Evolutionary conservation across 2,888 invertebrate genomes (phyloP).

Genomic region (Nephrotoma flavescens): DNA sequence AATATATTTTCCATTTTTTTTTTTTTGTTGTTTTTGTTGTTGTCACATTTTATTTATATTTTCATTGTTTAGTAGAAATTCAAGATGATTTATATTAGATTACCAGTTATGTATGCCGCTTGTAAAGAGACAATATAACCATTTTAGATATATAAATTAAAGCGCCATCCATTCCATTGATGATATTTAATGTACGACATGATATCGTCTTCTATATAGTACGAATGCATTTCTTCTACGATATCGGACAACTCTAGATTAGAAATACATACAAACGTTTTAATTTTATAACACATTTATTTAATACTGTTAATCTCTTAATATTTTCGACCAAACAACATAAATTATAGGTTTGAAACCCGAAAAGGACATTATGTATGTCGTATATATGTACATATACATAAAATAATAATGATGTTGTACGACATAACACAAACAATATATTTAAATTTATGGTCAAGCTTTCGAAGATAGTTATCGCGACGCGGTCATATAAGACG

Average conservation of each 20-base stretch:
- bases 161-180: background rate
- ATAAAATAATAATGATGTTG: background rate
- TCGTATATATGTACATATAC: background rate
- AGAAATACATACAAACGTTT: background rate
- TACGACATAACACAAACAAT: background rate
- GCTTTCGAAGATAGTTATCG: background rate
- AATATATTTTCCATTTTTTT: background rate
- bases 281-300: background rate
- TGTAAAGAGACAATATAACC: background rate
- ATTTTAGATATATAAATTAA: background rate
- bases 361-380: background rate
- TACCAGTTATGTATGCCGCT: background rate
- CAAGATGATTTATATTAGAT: background rate
- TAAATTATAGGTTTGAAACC: background rate
- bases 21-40: background rate
- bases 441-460: background rate
- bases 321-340: background rate
- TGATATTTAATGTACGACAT: background rate
- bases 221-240: background rate
- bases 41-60: background rate
- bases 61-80: background rate
- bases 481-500: background rate
- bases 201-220: background rate
- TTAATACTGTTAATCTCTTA: background rate
- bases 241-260: background rate